phyloP scores from a whole-genome alignment of 92 coral and sea anemone species.

The Actinostola sp. region DNA sequence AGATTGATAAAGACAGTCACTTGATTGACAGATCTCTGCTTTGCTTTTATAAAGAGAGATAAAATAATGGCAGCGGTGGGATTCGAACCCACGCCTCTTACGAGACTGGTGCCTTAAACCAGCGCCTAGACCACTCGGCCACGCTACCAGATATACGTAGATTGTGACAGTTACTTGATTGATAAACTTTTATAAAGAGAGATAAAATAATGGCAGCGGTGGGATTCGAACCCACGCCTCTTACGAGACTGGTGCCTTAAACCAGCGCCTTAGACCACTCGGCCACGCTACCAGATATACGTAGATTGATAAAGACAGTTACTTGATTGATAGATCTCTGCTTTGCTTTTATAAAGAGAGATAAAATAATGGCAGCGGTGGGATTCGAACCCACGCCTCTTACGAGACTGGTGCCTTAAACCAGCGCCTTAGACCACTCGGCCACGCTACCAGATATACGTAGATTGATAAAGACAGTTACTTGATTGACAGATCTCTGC shows the following conservation, averaged over 20 bases:
- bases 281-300: slow-evolving; percentile 95
- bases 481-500: no score
- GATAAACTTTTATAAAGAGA: no score
- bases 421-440: slow-evolving; percentile 96
- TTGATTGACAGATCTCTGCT: no score
- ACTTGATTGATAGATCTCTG: no score
- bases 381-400: slow-evolving; percentile 99
- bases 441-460: slow-evolving; percentile 82
- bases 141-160: slow-evolving; percentile 55
- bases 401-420: slow-evolving; percentile 92
- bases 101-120: slow-evolving; percentile 99
- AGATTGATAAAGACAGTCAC: no score
- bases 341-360: no score
- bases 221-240: slow-evolving; percentile 99
- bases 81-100: slow-evolving; percentile 99
- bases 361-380: slow-evolving; percentile 95
- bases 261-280: slow-evolving; percentile 99
- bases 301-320: no score
- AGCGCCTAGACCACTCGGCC: slow-evolving; percentile 97
- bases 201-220: slow-evolving; percentile 92
- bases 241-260: slow-evolving; percentile 94
- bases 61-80: slow-evolving; percentile 96
- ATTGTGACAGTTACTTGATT: no score
- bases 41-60: no score
- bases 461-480: no score